Evolutionary conservation across 2,113 vertebrate genomes (phyloP), one percentile per base, ranked within the genome.

Genomic region (Alethe diademata): DNA sequence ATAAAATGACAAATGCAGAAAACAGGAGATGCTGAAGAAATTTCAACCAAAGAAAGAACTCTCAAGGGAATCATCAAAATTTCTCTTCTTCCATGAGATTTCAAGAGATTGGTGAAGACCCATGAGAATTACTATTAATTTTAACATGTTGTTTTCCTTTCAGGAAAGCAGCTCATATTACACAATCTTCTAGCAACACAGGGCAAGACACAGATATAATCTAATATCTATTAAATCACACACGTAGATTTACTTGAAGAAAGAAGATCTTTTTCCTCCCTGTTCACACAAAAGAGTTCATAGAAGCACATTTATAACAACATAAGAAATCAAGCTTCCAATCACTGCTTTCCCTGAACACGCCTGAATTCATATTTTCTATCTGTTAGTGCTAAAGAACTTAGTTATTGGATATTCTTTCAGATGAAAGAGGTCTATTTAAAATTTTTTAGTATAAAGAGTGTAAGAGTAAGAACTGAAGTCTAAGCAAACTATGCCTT

Each of bases 1-100:
- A 72, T 57, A 86, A 91, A 95, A 93, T 42, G 19, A 83, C 53
- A 92, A 66, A 85, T 43, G 29, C 15, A 79, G n/a, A 79, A 88
- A 62, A 64, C 20, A 80, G 54, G 56, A 91, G 88, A 91, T 38
- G 38, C n/a, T 86, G 31, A 86, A 86, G 40, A 86, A 76, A 88
- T 76, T 53, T 88, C 12, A 4, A 28, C 7, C 5, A 12, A 80
- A 60, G 50, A 72, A 73, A 85, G 51, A 90, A 43, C 6, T n/a
- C 45, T 61, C 75, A 47, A 71, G 58, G 36, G 58, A 82, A 11
- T 4, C 50, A 56, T 47, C 4, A 75, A 93, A 73, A 61, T 48
- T 36, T 28, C 50, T 40, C 48, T 53, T 84, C 22, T 83, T 93
- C 60, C 35, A 60, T 12, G 12, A 45, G 51, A 74, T 1, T 61